phyloP scores from a whole-genome alignment of 2,797 vertebrate species.

The Characodon lateralis region DNA sequence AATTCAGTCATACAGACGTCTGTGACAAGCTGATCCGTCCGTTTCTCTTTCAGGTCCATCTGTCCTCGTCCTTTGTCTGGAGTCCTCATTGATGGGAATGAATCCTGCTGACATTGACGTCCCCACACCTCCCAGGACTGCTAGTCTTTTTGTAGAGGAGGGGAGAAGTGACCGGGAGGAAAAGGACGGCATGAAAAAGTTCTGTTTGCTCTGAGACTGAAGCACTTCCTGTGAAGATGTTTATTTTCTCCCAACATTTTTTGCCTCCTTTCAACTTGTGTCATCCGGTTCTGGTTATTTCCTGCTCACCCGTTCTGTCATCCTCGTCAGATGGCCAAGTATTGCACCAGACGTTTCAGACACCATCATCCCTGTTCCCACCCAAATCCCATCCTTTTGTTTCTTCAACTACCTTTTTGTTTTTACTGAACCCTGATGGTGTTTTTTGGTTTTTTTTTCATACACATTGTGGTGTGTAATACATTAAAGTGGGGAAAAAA shows the following conservation, averaged over 20 bases:
- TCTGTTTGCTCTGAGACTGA: slow-evolving; percentile 68
- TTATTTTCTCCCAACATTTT: slow-evolving; percentile 44
- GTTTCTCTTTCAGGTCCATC: slow-evolving; percentile 52
- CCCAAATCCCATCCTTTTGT: slow-evolving; percentile 33
- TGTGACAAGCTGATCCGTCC: slow-evolving; percentile 21
- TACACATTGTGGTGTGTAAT: slow-evolving; percentile 76
- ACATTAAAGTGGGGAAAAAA: slow-evolving; percentile 60
- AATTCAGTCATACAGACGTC: neutral
- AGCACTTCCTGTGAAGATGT: slow-evolving; percentile 65
- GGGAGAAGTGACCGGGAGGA: slow-evolving; percentile 47
- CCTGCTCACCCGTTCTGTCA: slow-evolving; percentile 29
- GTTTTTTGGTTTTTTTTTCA: slow-evolving; percentile 61
- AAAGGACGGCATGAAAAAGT: slow-evolving; percentile 63
- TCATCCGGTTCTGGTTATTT: slow-evolving; percentile 38
- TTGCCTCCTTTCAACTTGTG: slow-evolving; percentile 44
- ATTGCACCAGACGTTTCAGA: slow-evolving; percentile 55
- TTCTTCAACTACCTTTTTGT: slow-evolving; percentile 70
- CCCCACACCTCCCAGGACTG: slow-evolving; percentile 55
- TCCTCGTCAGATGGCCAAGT: slow-evolving; percentile 39
- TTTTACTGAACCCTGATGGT: slow-evolving; percentile 75
- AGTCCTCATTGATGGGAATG: slow-evolving; percentile 54
- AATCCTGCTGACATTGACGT: slow-evolving; percentile 64
- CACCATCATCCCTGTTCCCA: slow-evolving; percentile 34
- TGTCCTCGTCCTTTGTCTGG: slow-evolving; percentile 59
- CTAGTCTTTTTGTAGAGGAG: slow-evolving; percentile 49